Conservation (phyloP, 2,797 vertebrate genomes). For the Simalia tracyae region DNA sequence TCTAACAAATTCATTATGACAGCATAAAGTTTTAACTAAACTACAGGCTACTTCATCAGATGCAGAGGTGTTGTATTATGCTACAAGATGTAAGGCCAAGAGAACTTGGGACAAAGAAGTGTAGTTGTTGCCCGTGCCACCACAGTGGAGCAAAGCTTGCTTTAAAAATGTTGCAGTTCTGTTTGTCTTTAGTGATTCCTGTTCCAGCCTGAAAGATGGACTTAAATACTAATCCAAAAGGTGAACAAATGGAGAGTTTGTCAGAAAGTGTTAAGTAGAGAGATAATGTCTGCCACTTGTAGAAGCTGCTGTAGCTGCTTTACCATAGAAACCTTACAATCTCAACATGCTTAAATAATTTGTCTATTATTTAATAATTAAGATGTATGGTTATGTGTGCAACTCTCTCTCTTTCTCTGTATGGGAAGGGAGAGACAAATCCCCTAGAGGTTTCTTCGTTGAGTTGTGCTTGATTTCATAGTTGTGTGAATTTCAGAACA, state of each 20-base stretch:
- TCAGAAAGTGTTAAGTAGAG: neutral
- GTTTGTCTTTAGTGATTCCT: neutral
- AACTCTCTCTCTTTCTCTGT: neutral
- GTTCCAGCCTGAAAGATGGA: neutral
- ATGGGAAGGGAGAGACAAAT: neutral
- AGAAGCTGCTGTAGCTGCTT: neutral
- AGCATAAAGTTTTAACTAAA: neutral
- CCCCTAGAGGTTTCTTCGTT: neutral
- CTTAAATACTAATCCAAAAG: neutral
- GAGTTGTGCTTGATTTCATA: neutral
- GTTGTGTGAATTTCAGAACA: neutral
- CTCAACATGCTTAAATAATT: neutral
- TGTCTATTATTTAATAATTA: neutral
- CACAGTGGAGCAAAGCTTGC: neutral
- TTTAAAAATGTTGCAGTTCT: neutral
- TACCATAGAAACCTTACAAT: neutral
- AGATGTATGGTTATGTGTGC: neutral
- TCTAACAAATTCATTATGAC: neutral
- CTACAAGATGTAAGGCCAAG: neutral
- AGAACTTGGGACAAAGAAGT: neutral
- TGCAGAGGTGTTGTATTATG: neutral
- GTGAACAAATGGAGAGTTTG: too few species aligned
- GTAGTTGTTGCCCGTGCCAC: too few species aligned
- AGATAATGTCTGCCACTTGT: neutral
- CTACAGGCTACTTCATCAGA: neutral